A percentile compares a stretch with the other conserved stretches of the same genome.
These are phyloP conservation scores for Epinephelus lanceolatus DNA, from an alignment of 2,113 vertebrate genomes.

Conservation along the genomic window DNA sequence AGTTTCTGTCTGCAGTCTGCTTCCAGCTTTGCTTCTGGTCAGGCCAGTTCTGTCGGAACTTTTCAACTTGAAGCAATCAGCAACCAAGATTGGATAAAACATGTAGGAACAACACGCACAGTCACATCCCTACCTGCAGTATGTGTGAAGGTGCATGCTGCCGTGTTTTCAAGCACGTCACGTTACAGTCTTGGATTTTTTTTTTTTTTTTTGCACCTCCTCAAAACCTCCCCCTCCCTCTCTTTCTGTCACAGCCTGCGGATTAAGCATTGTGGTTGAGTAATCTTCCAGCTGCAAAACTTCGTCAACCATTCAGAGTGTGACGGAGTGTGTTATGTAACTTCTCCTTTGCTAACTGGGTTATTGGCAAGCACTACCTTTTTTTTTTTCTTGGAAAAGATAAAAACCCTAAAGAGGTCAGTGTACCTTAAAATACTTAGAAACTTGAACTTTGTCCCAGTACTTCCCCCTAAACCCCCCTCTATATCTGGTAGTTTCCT, in stretches of 20 bases:
- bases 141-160: constrained; percentile 4
- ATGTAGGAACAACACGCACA: not conserved
- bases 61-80: constrained; percentile 28
- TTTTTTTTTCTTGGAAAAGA: constrained; percentile 41
- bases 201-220: constrained; percentile 1
- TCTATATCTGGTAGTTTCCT: not conserved
- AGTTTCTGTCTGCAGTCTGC: constrained; percentile 14
- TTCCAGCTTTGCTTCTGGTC: constrained; percentile 10
- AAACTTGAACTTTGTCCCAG: constrained; percentile 21
- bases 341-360: constrained; percentile 52
- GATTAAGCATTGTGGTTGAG: constrained; percentile 69
- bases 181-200: constrained; percentile 20
- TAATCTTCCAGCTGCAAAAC: constrained; percentile 66
- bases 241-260: constrained; percentile 60
- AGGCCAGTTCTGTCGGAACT: constrained; percentile 23
- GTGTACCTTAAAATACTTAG: constrained; percentile 8
- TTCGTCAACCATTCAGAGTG: constrained; percentile 56
- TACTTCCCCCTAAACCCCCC: not conserved
- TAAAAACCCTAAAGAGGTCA: constrained; percentile 13
- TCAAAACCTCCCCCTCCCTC: constrained; percentile 4
- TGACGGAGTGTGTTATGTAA: constrained; percentile 70
- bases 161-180: constrained; percentile 13
- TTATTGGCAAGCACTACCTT: constrained; percentile 24
- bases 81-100: not conserved
- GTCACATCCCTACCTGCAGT: constrained; percentile 14